phyloP scores from a whole-genome alignment of 2,113 vertebrate species.

The Burhinus bistriatus region DNA sequence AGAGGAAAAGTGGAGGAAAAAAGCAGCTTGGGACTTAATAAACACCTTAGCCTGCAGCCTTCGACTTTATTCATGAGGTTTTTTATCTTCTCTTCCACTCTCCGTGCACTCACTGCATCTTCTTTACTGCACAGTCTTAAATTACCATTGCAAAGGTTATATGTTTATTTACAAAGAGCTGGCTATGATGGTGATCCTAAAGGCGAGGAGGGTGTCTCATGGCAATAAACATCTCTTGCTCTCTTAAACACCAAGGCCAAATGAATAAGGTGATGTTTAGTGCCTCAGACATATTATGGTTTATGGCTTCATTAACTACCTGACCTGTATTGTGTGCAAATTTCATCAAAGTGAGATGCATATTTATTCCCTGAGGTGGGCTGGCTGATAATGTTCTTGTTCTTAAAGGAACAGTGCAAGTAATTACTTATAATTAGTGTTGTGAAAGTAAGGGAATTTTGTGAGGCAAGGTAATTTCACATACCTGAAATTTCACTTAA shows the following conservation, averaged over 20 bases:
- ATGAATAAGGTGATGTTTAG: constrained; percentile 65
- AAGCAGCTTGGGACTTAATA: constrained; percentile 81
- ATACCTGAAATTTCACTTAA: constrained; percentile 39
- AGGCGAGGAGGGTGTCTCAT: constrained; percentile 64
- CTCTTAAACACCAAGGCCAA: constrained; percentile 67
- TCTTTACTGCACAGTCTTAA: constrained; percentile 77
- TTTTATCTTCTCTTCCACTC: constrained; percentile 74
- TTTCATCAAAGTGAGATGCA: constrained; percentile 66
- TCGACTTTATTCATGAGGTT: constrained; percentile 79
- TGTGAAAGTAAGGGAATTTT: constrained; percentile 56
- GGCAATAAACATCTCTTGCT: constrained; percentile 71
- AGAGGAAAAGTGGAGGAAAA: constrained; percentile 61
- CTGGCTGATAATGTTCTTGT: constrained; percentile 55
- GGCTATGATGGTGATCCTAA: constrained; percentile 65
- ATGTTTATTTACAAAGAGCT: constrained; percentile 80
- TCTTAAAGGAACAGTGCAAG: constrained; percentile 60
- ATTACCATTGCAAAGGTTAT: constrained; percentile 81
- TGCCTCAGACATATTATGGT: constrained; percentile 52
- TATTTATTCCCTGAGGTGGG: constrained; percentile 64
- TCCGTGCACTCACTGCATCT: constrained; percentile 64
- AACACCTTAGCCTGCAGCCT: constrained; percentile 78
- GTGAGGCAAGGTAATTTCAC: constrained; percentile 35
- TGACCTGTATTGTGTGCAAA: constrained; percentile 73
- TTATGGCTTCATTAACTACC: constrained; percentile 74
- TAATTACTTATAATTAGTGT: constrained; percentile 68